A percentile compares a stretch with the other conserved stretches of the same genome.
These are phyloP conservation scores for Sycophila texana DNA, from an alignment of 2,888 invertebrate genomes.

Conservation along the genomic window DNA sequence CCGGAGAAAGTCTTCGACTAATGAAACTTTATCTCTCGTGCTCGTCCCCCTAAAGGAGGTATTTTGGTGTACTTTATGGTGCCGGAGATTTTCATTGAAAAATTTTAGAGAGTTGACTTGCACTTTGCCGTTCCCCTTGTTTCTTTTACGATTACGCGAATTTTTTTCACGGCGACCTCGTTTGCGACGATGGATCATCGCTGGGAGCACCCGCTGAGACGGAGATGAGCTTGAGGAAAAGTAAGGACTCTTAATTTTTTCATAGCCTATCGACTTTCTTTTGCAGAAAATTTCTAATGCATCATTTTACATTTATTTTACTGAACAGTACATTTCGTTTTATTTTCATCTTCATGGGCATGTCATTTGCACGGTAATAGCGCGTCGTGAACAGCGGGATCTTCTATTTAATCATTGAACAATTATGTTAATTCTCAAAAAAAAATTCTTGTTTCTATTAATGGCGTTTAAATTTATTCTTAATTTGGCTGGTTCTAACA, in stretches of 20 bases:
- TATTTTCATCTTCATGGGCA: neutral
- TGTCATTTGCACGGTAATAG: neutral
- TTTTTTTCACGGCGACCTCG: slow-evolving; percentile 19
- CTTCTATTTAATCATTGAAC: neutral
- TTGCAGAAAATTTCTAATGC: neutral
- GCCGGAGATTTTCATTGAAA: no score
- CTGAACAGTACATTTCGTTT: neutral
- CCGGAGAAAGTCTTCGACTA: no score
- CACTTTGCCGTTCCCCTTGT: neutral
- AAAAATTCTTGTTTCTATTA: neutral
- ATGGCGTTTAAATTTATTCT: no score
- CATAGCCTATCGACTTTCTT: neutral
- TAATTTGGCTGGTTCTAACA: no score
- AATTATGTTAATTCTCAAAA: neutral
- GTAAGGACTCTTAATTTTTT: neutral
- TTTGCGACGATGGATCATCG: neutral
- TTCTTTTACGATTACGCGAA: neutral
- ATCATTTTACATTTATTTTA: neutral
- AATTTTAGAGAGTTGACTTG: no score
- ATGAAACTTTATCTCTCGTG: no score
- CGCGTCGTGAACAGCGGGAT: neutral
- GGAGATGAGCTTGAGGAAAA: neutral
- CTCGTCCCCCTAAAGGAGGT: no score
- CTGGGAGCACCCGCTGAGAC: neutral
- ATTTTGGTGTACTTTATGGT: no score